A percentile compares a stretch with the other conserved stretches of the same genome.
Evolutionary conservation across 1,140 invertebrate genomes (phyloP).

Genomic region (Microplitis mediator): DNA sequence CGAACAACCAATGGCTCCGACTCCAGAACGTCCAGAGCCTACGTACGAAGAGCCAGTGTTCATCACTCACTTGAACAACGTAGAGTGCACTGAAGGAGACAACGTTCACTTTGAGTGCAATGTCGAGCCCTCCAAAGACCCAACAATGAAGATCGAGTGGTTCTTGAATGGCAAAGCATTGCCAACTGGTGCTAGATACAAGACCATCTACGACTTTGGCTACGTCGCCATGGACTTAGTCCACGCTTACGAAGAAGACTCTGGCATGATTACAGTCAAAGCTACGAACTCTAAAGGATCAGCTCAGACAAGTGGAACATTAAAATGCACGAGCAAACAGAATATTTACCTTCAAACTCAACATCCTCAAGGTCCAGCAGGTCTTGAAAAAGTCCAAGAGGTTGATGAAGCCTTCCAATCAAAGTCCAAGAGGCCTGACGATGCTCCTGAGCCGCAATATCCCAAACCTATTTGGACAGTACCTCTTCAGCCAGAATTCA

Average conservation of each 20-base stretch:
- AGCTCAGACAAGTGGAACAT: slow-evolving; percentile 84
- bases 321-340: slow-evolving; percentile 80
- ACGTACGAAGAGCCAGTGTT: slow-evolving; percentile 86
- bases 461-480: slow-evolving; percentile 88
- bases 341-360: slow-evolving; percentile 85
- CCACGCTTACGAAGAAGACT: slow-evolving; percentile 85
- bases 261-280: slow-evolving; percentile 88
- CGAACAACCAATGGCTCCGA: slow-evolving; percentile 75
- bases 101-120: slow-evolving; percentile 93
- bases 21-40: slow-evolving; percentile 73
- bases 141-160: slow-evolving; percentile 92
- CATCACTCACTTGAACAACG: slow-evolving; percentile 88
- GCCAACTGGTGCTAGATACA: slow-evolving; percentile 79
- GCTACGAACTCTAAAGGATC: slow-evolving; percentile 90
- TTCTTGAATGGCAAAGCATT: slow-evolving; percentile 85
- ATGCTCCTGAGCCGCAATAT: slow-evolving; percentile 75
- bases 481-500: slow-evolving; percentile 80
- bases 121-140: slow-evolving; percentile 92
- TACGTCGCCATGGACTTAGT: slow-evolving; percentile 84
- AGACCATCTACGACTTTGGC: slow-evolving; percentile 88
- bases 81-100: slow-evolving; percentile 87
- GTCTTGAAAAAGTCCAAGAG: slow-evolving; percentile 84
- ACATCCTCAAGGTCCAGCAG: slow-evolving; percentile 86
- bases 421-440: slow-evolving; percentile 70
- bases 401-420: slow-evolving; percentile 77